A percentile compares a stretch with the other conserved stretches of the same genome.
Evolutionary conservation across 2,888 invertebrate genomes (phyloP).

Genomic region (Metellina segmentata): DNA sequence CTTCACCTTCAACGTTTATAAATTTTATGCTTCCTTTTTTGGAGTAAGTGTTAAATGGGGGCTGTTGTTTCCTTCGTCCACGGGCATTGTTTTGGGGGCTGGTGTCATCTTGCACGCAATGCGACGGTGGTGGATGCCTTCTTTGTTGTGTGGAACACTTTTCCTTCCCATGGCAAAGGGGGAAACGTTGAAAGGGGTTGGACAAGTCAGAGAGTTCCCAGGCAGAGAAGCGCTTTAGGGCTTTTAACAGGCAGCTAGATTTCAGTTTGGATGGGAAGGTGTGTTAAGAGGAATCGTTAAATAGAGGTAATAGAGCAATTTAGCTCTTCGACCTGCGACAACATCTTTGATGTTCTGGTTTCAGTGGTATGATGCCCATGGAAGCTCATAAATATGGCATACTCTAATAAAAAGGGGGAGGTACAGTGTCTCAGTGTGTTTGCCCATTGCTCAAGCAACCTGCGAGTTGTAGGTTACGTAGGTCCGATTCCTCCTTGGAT

Average conservation of each 20-base stretch:
- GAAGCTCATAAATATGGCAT: too few species aligned
- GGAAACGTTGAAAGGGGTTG: constrained; percentile 12
- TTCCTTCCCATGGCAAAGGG: not conserved
- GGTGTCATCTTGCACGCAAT: constrained; percentile 15
- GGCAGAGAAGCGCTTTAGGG: not conserved
- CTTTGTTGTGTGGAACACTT: constrained; percentile 20
- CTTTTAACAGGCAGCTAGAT: not conserved
- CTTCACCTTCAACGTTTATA: constrained; percentile 20
- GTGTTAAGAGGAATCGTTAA: not conserved
- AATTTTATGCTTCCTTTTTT: not conserved
- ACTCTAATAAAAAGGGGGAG: too few species aligned
- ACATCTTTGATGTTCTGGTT: too few species aligned
- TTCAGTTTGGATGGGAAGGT: not conserved
- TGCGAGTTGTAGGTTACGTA: too few species aligned
- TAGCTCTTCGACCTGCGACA: too few species aligned
- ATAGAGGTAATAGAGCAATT: too few species aligned
- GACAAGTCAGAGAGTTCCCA: not conserved
- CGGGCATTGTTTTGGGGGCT: constrained; percentile 1
- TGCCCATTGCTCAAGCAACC: too few species aligned
- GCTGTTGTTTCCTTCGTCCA: not conserved
- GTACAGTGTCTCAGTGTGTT: too few species aligned
- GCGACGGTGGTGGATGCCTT: not conserved
- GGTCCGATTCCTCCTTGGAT: too few species aligned
- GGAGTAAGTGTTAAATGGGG: not conserved
- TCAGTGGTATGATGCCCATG: too few species aligned